Evolutionary conservation across 1,140 invertebrate genomes (phyloP).

Genomic region (Microplitis mediator): DNA sequence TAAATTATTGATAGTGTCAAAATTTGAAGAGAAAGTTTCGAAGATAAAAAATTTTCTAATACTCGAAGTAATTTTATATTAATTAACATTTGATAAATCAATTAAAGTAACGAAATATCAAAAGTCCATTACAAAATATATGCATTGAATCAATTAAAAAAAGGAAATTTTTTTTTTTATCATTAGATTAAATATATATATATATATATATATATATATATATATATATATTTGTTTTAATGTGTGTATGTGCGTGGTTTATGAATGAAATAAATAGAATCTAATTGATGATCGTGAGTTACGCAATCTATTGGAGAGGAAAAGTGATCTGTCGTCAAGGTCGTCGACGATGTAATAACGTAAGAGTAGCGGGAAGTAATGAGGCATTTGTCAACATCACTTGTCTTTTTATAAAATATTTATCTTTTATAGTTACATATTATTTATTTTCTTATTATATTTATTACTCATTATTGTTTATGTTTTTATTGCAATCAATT

Average conservation of each 20-base stretch:
- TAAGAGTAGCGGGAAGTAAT: constrained; percentile 38
- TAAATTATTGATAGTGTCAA: neutral
- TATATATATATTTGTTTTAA: neutral
- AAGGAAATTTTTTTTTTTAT: neutral
- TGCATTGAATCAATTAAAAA: too few relatives aligned
- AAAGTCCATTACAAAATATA: too few relatives aligned
- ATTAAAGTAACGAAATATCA: too few relatives aligned
- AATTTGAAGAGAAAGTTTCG: constrained; percentile 23
- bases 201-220: neutral
- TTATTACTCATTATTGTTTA: neutral
- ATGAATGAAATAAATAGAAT: constrained; percentile 3
- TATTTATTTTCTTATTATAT: neutral
- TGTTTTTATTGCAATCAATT: neutral
- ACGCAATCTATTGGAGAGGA: constrained; percentile 45
- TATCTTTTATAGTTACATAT: neutral
- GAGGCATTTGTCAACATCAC: constrained; percentile 40
- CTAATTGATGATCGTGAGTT: constrained; percentile 1
- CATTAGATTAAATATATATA: neutral
- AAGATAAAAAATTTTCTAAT: too few relatives aligned
- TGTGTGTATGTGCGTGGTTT: constrained; percentile 3
- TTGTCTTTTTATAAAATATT: constrained; percentile 34
- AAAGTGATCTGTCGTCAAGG: constrained; percentile 53
- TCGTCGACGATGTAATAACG: constrained; percentile 44
- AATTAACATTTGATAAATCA: too few relatives aligned
- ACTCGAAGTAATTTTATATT: too few relatives aligned